Percentiles rank a stretch among this genome's conserved stretches.
These are phyloP conservation scores for Anseranas semipalmata DNA, from an alignment of 2,113 vertebrate genomes.

Conservation along the genomic window DNA sequence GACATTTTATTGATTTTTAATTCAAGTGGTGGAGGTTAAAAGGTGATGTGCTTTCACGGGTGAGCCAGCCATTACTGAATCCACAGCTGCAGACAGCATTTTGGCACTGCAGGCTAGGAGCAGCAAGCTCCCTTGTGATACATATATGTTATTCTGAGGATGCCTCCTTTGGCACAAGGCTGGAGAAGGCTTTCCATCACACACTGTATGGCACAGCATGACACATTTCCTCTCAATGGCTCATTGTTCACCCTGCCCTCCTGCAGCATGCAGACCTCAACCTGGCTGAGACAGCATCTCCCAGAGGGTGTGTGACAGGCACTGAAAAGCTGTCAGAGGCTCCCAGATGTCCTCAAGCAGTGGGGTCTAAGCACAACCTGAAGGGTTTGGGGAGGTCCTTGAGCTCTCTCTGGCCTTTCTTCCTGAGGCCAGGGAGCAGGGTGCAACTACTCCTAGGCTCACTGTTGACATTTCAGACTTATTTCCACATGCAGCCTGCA, in stretches of 20 bases:
- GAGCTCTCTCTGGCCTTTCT: background rate
- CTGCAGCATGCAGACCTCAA: background rate
- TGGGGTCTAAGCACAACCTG: background rate
- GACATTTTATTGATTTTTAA: background rate
- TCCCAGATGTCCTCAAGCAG: background rate
- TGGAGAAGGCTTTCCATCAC: background rate
- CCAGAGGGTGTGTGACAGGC: background rate
- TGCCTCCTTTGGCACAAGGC: background rate
- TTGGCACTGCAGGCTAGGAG: background rate
- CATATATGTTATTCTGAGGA: background rate
- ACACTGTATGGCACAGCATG: fast-evolving
- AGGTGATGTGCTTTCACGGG: background rate
- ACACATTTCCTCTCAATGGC: background rate
- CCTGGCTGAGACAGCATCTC: background rate
- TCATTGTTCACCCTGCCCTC: background rate
- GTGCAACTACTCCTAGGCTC: background rate
- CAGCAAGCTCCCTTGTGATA: background rate
- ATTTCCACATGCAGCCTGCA: background rate
- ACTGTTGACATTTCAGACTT: background rate
- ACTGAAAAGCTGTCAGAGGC: background rate
- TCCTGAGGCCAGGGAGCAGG: background rate
- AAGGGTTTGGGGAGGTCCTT: background rate
- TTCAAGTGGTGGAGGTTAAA: background rate
- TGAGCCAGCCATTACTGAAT: background rate
- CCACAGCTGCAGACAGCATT: background rate